phyloP scores from a whole-genome alignment of 53 echinoderm and acorn worm genomes.

The Antedon mediterranea region DNA sequence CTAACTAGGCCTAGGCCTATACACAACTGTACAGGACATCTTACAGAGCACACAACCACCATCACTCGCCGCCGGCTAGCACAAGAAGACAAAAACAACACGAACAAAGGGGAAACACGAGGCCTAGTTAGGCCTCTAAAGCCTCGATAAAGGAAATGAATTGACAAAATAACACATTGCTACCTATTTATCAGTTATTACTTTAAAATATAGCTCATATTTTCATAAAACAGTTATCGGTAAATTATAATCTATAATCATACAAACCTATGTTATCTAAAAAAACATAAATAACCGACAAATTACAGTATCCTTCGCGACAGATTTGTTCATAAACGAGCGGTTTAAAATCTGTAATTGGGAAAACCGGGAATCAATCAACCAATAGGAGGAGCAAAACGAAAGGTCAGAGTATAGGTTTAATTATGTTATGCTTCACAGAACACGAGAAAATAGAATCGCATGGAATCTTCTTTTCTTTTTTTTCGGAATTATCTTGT shows the following conservation, averaged over 20 bases:
- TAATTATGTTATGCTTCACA: too few relatives aligned
- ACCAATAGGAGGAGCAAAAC: neutral
- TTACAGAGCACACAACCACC: too few relatives aligned
- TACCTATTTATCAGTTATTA: too few relatives aligned
- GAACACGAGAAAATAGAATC: too few relatives aligned
- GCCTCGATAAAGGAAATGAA: neutral
- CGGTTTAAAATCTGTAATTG: neutral
- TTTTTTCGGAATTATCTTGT: too few relatives aligned
- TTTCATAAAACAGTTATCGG: neutral
- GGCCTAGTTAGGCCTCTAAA: neutral
- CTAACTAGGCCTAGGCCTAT: too few relatives aligned
- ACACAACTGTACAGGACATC: too few relatives aligned
- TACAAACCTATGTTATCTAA: neutral
- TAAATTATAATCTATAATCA: neutral
- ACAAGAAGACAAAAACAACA: too few relatives aligned
- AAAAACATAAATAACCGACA: neutral
- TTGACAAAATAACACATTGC: neutral
- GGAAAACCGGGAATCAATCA: neutral
- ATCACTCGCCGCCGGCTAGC: too few relatives aligned
- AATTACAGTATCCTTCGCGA: neutral
- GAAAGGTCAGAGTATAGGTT: too few relatives aligned
- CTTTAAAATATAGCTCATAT: neutral
- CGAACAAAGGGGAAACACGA: too few relatives aligned
- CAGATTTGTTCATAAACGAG: neutral
- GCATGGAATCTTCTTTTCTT: too few relatives aligned